phyloP scores from a whole-genome alignment of 2,113 vertebrate genomes.

The Erpornis zantholeuca region DNA sequence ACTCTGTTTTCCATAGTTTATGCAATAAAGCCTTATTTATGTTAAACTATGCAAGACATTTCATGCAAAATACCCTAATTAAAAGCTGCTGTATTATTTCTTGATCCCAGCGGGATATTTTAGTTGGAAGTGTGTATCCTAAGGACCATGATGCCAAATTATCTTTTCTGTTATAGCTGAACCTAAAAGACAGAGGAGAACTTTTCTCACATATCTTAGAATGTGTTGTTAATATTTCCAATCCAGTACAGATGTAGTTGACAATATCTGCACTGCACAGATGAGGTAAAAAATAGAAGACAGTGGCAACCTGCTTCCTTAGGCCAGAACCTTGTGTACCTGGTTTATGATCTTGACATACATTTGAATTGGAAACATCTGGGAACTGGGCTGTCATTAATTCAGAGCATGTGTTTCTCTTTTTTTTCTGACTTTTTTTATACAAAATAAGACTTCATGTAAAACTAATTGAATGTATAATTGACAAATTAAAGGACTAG shows the following conservation, averaged over 20 bases:
- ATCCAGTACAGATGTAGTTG: not conserved
- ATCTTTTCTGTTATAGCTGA: not conserved
- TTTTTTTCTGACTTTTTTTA: not conserved
- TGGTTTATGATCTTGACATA: not conserved
- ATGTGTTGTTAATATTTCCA: not conserved
- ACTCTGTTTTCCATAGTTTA: conserved; percentile 13
- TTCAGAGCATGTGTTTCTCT: not conserved
- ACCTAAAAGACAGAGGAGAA: not conserved
- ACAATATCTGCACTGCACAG: not conserved
- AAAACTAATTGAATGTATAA: not conserved
- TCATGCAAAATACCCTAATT: conserved; percentile 19
- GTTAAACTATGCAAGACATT: not conserved
- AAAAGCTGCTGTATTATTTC: conserved; percentile 6
- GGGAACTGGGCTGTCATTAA: not conserved
- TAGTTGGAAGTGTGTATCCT: not conserved
- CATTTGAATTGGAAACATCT: not conserved
- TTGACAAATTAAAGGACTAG: not conserved
- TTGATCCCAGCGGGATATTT: not conserved
- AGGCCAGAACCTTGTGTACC: not conserved
- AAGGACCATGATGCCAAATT: not conserved
- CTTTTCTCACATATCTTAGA: not conserved
- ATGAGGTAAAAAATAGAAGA: not conserved
- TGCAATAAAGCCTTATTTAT: not conserved
- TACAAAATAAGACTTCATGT: not conserved
- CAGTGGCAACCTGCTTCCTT: not conserved